These are phyloP conservation scores for Temnothorax rugatulus DNA, from an alignment of 2,888 invertebrate species.

Conservation along the genomic window DNA sequence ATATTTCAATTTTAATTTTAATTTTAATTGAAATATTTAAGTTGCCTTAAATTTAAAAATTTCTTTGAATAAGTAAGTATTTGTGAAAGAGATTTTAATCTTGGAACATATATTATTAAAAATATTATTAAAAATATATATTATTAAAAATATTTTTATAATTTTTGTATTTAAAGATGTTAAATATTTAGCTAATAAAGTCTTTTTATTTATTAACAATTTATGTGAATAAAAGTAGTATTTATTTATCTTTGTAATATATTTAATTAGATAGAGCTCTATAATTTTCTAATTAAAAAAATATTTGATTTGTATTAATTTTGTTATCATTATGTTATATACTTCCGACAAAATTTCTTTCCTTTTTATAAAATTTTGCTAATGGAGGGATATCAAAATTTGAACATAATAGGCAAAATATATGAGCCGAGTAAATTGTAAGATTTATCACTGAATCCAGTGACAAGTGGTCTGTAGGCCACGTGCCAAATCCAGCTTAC, in stretches of 20 bases:
- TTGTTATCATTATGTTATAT: not conserved
- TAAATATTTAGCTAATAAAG: not conserved
- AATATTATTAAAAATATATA: too few species aligned
- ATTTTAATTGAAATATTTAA: not conserved
- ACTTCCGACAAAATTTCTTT: not conserved
- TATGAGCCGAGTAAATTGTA: not conserved
- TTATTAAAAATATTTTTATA: too few species aligned
- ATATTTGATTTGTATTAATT: not conserved
- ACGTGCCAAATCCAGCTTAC: constrained; percentile 13
- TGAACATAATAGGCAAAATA: not conserved
- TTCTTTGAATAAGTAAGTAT: not conserved
- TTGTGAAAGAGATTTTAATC: too few species aligned
- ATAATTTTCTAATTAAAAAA: not conserved
- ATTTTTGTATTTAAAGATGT: too few species aligned
- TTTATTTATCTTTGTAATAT: not conserved
- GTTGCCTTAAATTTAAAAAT: not conserved
- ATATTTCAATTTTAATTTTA: not conserved
- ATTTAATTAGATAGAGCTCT: not conserved
- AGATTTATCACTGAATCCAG: constrained; percentile 11
- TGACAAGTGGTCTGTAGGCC: constrained; percentile 11
- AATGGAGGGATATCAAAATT: not conserved
- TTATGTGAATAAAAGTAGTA: not conserved
- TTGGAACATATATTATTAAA: not conserved
- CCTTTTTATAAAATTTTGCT: not conserved
- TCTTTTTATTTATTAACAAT: not conserved